Conservation (phyloP, 64 coral and sea anemone species). For the Actinia tenebrosa region DNA sequence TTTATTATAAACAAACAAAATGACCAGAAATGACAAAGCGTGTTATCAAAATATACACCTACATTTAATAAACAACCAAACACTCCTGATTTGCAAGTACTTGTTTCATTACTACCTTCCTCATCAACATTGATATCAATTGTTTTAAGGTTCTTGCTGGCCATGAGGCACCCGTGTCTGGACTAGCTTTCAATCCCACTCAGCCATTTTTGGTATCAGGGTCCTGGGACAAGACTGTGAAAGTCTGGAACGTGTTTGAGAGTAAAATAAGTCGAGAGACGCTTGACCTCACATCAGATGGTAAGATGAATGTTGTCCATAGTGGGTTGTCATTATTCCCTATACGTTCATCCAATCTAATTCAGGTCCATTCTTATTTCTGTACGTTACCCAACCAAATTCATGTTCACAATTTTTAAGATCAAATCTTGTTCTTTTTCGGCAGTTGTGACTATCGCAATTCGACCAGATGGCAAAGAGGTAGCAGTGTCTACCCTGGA, state of each 20-base stretch:
- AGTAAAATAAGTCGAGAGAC: conserved; percentile 83
- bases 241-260: conserved; percentile 91
- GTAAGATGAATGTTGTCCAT: conserved; percentile 21
- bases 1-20: too few species aligned
- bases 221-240: conserved; percentile 95
- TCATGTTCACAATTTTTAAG: too few species aligned
- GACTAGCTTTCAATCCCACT: conserved; percentile 72
- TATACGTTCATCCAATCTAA: too few species aligned
- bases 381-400: too few species aligned
- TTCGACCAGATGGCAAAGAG: conserved; percentile 82
- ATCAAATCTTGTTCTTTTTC: not conserved
- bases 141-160: conserved; percentile 69
- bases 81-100: too few species aligned
- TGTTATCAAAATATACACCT: too few species aligned
- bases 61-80: too few species aligned
- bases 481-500: conserved; percentile 80
- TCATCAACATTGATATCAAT: not conserved
- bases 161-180: conserved; percentile 88
- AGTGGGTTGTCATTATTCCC: too few species aligned
- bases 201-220: conserved; percentile 88
- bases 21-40: too few species aligned
- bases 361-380: too few species aligned
- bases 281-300: conserved; percentile 72
- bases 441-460: conserved; percentile 54
- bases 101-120: too few species aligned